These are phyloP conservation scores for Aphaenogaster floridana DNA, from an alignment of 1,140 invertebrate genomes.

Conservation along the genomic window DNA sequence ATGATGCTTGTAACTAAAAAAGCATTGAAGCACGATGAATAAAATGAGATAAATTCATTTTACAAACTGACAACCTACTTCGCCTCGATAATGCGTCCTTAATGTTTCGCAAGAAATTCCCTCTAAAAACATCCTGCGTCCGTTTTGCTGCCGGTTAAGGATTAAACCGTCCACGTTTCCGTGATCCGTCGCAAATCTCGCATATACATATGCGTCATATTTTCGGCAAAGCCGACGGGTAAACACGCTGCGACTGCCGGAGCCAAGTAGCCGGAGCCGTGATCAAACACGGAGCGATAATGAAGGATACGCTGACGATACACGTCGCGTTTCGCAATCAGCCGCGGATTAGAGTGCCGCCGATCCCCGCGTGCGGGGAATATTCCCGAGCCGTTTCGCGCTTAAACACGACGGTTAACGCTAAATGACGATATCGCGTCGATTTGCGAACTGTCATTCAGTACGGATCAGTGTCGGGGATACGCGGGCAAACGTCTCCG, in stretches of 20 bases:
- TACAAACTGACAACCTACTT: neutral
- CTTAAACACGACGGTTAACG: conserved; percentile 28
- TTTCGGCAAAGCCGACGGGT: conserved; percentile 26
- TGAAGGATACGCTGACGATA: conserved; percentile 48
- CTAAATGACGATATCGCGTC: conserved; percentile 6
- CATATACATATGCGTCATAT: conserved; percentile 6
- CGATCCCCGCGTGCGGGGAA: neutral
- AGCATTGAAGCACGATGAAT: neutral
- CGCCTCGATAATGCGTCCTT: neutral
- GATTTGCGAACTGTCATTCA: conserved; percentile 9
- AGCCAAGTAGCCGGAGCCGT: conserved; percentile 33
- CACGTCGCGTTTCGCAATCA: conserved; percentile 32
- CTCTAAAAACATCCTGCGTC: neutral
- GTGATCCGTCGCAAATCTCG: neutral
- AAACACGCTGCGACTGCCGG: neutral
- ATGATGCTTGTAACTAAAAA: neutral
- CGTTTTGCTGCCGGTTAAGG: neutral
- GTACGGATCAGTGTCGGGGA: neutral
- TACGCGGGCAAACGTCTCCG: neutral
- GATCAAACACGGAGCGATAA: conserved; percentile 53
- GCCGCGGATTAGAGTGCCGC: neutral
- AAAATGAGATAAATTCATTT: neutral
- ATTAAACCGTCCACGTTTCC: conserved; percentile 1
- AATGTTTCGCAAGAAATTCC: neutral
- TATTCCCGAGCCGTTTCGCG: neutral